phyloP scores from a whole-genome alignment of 2,113 vertebrate genomes.

The Epinephelus moara region DNA sequence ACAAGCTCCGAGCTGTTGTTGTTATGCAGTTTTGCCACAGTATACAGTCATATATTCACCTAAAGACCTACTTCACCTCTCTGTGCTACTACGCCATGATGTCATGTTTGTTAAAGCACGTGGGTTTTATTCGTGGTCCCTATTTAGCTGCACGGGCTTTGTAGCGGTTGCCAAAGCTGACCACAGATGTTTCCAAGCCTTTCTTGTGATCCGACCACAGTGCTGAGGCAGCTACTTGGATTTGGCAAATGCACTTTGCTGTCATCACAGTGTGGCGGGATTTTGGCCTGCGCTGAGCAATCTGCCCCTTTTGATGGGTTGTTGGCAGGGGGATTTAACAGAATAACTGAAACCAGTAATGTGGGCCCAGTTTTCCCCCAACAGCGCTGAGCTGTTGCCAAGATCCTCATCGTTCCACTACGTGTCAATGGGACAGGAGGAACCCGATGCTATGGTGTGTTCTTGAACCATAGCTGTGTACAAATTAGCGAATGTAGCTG shows the following conservation, averaged over 20 bases:
- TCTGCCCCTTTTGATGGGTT: slow-evolving; percentile 36
- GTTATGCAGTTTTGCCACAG: background rate
- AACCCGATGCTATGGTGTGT: background rate
- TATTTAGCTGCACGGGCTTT: slow-evolving; percentile 51
- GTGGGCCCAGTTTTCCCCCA: background rate
- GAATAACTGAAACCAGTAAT: slow-evolving; percentile 35
- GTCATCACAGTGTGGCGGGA: slow-evolving; percentile 33
- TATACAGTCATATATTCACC: background rate
- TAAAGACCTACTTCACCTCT: slow-evolving; percentile 8
- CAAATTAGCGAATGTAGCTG: background rate
- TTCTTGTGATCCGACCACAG: slow-evolving; percentile 57
- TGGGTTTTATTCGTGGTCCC: slow-evolving; percentile 60
- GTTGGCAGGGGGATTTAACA: slow-evolving; percentile 43
- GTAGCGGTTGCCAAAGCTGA: slow-evolving; percentile 48
- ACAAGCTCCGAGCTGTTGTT: background rate
- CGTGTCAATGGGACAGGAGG: background rate
- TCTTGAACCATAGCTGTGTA: slow-evolving; percentile 12
- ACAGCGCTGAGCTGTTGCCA: background rate
- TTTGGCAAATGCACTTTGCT: slow-evolving; percentile 51
- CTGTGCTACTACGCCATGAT: slow-evolving; percentile 55
- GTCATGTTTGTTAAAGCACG: slow-evolving; percentile 55
- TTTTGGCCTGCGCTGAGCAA: slow-evolving; percentile 28
- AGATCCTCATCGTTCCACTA: background rate
- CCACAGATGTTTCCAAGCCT: slow-evolving; percentile 52
- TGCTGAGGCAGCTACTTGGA: slow-evolving; percentile 73